phyloP scores from a whole-genome alignment of 2,113 vertebrate species.

The Caloenas nicobarica region DNA sequence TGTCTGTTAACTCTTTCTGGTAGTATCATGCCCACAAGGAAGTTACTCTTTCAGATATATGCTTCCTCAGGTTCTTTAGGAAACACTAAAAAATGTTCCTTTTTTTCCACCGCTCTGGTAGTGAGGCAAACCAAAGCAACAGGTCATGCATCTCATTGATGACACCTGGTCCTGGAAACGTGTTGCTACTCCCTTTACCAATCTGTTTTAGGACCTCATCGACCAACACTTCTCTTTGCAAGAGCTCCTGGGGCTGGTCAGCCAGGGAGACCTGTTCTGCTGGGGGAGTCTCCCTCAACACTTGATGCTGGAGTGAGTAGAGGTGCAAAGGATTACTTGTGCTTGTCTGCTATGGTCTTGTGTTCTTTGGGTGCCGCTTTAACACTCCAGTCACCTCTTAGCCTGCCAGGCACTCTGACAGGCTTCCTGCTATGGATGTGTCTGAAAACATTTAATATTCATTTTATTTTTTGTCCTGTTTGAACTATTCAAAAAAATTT shows the following conservation, averaged over 20 bases:
- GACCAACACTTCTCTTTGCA: background rate
- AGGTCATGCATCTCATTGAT: background rate
- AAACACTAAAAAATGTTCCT: background rate
- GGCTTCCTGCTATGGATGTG: background rate
- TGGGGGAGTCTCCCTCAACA: background rate
- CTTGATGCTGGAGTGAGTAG: background rate
- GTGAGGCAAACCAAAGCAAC: fast-evolving
- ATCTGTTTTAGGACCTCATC: background rate
- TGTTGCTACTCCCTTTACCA: background rate
- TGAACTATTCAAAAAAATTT: background rate
- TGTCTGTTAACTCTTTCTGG: background rate
- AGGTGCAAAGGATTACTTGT: background rate
- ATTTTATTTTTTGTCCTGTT: background rate
- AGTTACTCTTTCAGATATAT: background rate
- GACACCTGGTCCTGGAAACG: background rate
- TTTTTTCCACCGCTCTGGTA: background rate
- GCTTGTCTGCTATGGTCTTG: background rate
- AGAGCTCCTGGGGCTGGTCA: background rate
- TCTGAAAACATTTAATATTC: background rate
- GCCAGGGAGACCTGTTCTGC: background rate
- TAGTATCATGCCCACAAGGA: background rate
- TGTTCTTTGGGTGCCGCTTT: background rate
- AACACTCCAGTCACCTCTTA: background rate
- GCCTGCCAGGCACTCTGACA: background rate
- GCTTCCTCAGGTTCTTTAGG: background rate